phyloP scores from a whole-genome alignment of 2,113 vertebrate species.

The Aleadryas rufinucha region DNA sequence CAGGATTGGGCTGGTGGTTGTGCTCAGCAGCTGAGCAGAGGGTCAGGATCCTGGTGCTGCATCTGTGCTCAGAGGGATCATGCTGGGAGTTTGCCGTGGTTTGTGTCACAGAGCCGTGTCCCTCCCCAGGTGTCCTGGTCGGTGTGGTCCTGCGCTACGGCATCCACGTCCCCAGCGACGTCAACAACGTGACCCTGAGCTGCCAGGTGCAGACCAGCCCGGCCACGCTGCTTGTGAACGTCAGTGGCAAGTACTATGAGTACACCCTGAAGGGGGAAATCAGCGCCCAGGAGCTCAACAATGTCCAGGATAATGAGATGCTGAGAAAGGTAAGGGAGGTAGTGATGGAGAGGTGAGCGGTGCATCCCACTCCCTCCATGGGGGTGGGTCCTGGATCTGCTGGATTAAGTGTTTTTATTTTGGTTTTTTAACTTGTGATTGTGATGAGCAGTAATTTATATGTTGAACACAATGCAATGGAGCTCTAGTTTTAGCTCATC shows the following conservation, averaged over 20 bases:
- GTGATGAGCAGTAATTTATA: background rate
- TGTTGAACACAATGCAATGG: background rate
- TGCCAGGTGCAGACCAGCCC: conserved; percentile 90
- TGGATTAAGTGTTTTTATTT: background rate
- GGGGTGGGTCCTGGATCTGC: fast-evolving
- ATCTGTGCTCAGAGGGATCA: fast-evolving
- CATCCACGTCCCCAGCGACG: conserved; percentile 88
- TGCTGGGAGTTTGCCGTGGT: fast-evolving
- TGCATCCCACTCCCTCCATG: background rate
- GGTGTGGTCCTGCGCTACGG: conserved; percentile 92
- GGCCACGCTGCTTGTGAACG: conserved; percentile 88
- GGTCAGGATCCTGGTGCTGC: background rate
- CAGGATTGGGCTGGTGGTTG: fast-evolving
- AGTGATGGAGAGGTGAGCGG: fast-evolving
- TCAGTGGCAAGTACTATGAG: conserved; percentile 94
- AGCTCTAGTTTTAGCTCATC: background rate
- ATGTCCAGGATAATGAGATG: conserved; percentile 94
- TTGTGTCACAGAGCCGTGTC: background rate
- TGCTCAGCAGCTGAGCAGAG: background rate
- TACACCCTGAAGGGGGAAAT: conserved; percentile 95
- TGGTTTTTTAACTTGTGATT: background rate
- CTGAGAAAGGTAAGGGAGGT: conserved; percentile 87
- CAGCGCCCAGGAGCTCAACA: conserved; percentile 79
- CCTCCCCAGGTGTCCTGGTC: conserved; percentile 84
- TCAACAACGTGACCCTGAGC: conserved; percentile 85